These are phyloP conservation scores for Amblyjoppa proteus DNA, from an alignment of 2,888 invertebrate species.

Conservation along the genomic window DNA sequence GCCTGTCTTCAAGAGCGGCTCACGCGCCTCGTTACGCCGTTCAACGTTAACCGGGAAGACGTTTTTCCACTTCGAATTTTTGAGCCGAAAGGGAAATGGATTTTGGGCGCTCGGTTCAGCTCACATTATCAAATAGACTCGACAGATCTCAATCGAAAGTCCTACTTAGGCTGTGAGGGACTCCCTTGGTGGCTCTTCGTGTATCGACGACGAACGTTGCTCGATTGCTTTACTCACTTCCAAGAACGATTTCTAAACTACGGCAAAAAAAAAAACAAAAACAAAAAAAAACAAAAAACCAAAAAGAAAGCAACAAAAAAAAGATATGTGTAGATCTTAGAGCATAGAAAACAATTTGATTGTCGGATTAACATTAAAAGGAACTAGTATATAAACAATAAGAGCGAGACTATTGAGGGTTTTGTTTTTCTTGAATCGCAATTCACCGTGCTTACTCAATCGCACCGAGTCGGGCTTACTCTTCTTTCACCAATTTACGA, in stretches of 20 bases:
- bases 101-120: slow-evolving; percentile 72
- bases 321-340: slow-evolving; percentile 58
- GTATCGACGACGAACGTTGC: slow-evolving; percentile 68
- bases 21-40: neutral
- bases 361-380: slow-evolving; percentile 43
- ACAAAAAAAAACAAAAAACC: slow-evolving; percentile 39
- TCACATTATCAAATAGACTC: slow-evolving; percentile 69
- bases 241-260: slow-evolving; percentile 73
- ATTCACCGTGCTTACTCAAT: slow-evolving; percentile 44
- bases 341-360: slow-evolving; percentile 43
- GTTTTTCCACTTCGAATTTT: slow-evolving; percentile 15
- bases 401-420: slow-evolving; percentile 50
- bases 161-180: slow-evolving; percentile 79
- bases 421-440: slow-evolving; percentile 58
- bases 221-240: slow-evolving; percentile 77
- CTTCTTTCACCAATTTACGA: slow-evolving; percentile 19
- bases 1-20: neutral
- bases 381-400: slow-evolving; percentile 37
- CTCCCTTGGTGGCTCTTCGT: slow-evolving; percentile 72
- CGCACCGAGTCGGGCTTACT: slow-evolving; percentile 27
- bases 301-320: slow-evolving; percentile 46
- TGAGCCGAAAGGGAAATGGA: slow-evolving; percentile 25
- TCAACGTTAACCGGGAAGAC: slow-evolving; percentile 2
- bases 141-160: slow-evolving; percentile 79
- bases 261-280: slow-evolving; percentile 50